Evolutionary conservation across 2,797 vertebrate genomes (phyloP), one percentile per base, ranked within the genome.

Genomic region (Bradypus variegatus): DNA sequence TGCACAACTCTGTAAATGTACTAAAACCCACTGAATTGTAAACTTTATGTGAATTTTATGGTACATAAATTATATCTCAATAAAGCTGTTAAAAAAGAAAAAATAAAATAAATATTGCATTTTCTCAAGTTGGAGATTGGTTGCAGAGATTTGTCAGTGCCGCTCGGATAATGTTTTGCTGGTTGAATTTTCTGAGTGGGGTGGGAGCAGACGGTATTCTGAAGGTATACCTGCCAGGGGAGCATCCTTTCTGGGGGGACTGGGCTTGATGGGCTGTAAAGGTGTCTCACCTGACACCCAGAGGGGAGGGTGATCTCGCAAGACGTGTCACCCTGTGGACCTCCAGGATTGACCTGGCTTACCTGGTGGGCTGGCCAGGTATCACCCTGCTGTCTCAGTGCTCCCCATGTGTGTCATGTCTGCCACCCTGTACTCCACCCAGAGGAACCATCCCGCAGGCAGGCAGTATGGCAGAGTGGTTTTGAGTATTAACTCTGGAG

Each of bases 361-460:
- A 62, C 33, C 27, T 29, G 10, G 50, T 1, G 2, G 55, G 23
- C 12, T 18, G 5, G 7, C 10, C 72, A 60, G 62, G 4, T 38
- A 21, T 72, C 36, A 45, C 36, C 9, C 8, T 38, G 15, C 75
- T 55, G 13, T 14, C 73, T 88, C 73, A 15, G 3, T 2, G 36
- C 5, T 23, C 53, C 19, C 15, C 27, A 48, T 1, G 1, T 2
- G 2, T 1, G 3, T 76, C 79, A 62, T 5, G 60, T 36, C 38
- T 50, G 36, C 23, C 29, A 53, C 13, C 15, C n/a, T 19, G 12
- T 3, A 2, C 33, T 78, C 50, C 50, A 86, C 53, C n/a, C 90
- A 85, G 79, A 83, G 29, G 36, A 31, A 53, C 48, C 38, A 33
- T 62, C 38, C 53, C 36, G 14, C 10, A 64, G 55, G 58, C 8